Percentiles rank a stretch among this genome's conserved stretches.
These are phyloP conservation scores for Platysteira castanea DNA, from an alignment of 2,113 vertebrate species.

Conservation along the genomic window DNA sequence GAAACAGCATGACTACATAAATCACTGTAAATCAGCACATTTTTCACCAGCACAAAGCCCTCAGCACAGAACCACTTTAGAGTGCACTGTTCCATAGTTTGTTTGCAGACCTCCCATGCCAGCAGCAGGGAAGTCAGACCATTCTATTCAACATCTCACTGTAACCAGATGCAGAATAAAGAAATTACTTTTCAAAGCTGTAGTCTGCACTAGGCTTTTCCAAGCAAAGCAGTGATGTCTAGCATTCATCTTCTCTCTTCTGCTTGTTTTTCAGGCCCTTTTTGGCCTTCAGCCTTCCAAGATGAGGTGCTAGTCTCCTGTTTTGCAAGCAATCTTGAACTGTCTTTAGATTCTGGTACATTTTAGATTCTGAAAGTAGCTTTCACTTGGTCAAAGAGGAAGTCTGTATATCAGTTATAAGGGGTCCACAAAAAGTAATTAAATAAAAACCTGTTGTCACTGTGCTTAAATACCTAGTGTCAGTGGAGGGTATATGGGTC, in stretches of 20 bases:
- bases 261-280: neutral
- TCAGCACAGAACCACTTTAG: neutral
- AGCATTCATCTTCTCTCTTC: neutral
- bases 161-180: constrained; percentile 16
- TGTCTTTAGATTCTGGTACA: neutral
- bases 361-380: neutral
- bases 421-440: neutral
- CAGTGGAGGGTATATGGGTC: neutral
- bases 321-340: neutral
- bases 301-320: neutral
- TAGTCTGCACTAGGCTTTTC: neutral
- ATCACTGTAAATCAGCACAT: constrained; percentile 11
- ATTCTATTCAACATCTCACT: neutral
- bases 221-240: neutral
- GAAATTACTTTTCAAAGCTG: neutral
- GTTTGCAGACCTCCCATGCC: neutral
- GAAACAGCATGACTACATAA: neutral
- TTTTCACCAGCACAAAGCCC: constrained; percentile 1
- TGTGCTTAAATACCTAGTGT: neutral
- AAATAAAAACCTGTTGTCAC: neutral
- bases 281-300: neutral
- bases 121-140: neutral
- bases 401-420: neutral
- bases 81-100: neutral
- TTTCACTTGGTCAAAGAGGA: neutral